Conservation (phyloP, 2,888 invertebrate genomes). For the Malthinus seriepunctatus region DNA sequence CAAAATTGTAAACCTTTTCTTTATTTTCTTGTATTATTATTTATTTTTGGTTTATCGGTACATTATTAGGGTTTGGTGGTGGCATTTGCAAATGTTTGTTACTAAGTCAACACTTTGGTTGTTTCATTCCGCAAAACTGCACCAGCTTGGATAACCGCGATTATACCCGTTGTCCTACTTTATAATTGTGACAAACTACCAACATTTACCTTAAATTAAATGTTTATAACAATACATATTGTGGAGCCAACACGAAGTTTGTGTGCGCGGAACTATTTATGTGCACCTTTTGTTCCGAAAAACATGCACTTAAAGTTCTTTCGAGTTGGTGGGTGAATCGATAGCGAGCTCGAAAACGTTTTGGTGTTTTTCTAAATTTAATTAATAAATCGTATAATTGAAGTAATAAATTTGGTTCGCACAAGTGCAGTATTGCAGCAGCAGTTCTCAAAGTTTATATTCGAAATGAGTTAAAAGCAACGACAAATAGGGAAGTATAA, state of each 20-base stretch:
- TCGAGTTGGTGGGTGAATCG: too few species aligned
- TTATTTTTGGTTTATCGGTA: not conserved
- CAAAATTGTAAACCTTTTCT: too few species aligned
- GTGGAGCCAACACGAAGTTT: too few species aligned
- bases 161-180: slow-evolving; percentile 34
- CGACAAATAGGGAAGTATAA: not conserved
- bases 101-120: slow-evolving; percentile 18
- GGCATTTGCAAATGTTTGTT: slow-evolving; percentile 4
- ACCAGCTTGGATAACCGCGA: slow-evolving; percentile 34
- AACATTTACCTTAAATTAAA: slow-evolving; percentile 25
- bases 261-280: too few species aligned
- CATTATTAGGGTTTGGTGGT: not conserved
- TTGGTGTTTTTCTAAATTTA: too few species aligned
- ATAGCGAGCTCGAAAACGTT: too few species aligned
- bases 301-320: too few species aligned
- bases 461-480: not conserved
- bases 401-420: too few species aligned
- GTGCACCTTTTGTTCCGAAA: too few species aligned
- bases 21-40: not conserved
- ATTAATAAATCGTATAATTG: too few species aligned
- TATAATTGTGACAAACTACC: slow-evolving; percentile 33
- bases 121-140: slow-evolving; percentile 21
- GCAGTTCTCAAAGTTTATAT: too few species aligned
- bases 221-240: slow-evolving; percentile 9
- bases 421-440: too few species aligned